Conservation (phyloP, 1,140 invertebrate genomes). For the Melitaea cinxia region DNA sequence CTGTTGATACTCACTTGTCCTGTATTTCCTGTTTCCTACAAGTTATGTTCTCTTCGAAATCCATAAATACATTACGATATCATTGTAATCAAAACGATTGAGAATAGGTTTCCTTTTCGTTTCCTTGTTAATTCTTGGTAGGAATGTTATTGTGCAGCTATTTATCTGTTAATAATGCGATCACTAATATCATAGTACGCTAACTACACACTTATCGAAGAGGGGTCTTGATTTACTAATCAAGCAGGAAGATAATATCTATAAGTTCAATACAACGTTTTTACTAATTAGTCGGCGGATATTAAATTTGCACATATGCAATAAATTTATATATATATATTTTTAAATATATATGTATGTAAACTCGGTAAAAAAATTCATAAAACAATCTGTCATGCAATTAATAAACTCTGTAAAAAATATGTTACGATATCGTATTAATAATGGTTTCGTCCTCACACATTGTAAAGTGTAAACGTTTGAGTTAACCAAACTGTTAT, state of each 20-base stretch:
- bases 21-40: conserved; percentile 69
- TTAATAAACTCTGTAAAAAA: neutral
- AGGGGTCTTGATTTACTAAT: no score
- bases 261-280: no score
- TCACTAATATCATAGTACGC: neutral
- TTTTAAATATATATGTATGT: no score
- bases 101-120: conserved; percentile 44
- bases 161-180: neutral
- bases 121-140: neutral
- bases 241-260: no score
- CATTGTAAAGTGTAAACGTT: conserved; percentile 14
- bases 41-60: conserved; percentile 58
- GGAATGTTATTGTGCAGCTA: neutral
- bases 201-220: no score
- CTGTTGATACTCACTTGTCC: conserved; percentile 51
- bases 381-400: neutral
- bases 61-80: conserved; percentile 39
- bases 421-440: neutral
- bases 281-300: no score
- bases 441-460: neutral
- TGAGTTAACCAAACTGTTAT: neutral
- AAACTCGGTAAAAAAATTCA: no score
- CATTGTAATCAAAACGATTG: conserved; percentile 44
- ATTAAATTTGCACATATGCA: no score
- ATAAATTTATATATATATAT: no score